phyloP scores from a whole-genome alignment of 2,888 invertebrate genomes.

The Entomobrya proxima region DNA sequence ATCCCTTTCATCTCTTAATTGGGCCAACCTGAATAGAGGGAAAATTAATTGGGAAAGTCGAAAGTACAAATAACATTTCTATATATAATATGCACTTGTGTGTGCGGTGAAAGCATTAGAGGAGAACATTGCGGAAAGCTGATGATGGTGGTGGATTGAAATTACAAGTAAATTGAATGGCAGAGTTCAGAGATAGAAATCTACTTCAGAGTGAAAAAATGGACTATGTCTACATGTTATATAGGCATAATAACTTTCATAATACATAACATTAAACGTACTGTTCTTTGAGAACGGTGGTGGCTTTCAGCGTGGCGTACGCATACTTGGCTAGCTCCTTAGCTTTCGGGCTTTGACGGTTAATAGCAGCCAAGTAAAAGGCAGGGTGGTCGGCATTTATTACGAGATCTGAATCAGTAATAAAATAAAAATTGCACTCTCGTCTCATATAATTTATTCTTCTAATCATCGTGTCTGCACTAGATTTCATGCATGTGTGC shows the following conservation, averaged over 20 bases:
- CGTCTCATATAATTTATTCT: not conserved
- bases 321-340: conserved; percentile 82
- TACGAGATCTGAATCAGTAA: conserved; percentile 81
- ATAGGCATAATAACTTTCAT: not conserved
- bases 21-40: conserved; percentile 60
- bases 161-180: not conserved
- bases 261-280: conserved; percentile 77
- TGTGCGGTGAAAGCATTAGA: not conserved
- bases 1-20: conserved; percentile 73
- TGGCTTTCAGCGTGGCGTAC: conserved; percentile 84
- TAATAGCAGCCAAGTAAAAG: conserved; percentile 84
- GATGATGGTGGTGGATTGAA: not conserved
- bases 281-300: conserved; percentile 81
- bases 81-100: not conserved
- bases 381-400: conserved; percentile 83
- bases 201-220: too few relatives aligned
- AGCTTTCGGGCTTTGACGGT: conserved; percentile 83
- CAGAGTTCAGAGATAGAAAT: not conserved
- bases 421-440: not conserved
- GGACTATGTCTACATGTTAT: not conserved
- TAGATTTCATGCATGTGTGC: not conserved
- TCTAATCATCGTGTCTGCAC: not conserved
- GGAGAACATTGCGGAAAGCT: not conserved
- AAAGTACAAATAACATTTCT: not conserved
- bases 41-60: not conserved